These are phyloP conservation scores for Eufriesea mexicana DNA, from an alignment of 1,140 invertebrate genomes.

Conservation along the genomic window DNA sequence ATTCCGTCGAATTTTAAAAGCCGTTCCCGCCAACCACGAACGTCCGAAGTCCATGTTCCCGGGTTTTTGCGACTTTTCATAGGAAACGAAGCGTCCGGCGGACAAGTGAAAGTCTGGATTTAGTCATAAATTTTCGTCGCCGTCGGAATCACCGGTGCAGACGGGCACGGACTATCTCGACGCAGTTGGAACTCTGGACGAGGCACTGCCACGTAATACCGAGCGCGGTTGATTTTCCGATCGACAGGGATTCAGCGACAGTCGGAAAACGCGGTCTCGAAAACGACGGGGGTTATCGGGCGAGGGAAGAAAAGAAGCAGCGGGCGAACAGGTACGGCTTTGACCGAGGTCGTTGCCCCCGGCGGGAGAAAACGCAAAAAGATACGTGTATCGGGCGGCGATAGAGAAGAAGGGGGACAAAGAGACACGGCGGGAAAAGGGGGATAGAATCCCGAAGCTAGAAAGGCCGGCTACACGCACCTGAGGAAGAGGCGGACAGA, in stretches of 20 bases:
- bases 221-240: too few relatives aligned
- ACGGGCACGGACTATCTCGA: too few relatives aligned
- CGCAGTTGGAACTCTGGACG: too few relatives aligned
- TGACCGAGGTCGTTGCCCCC: slow-evolving; percentile 53
- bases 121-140: too few relatives aligned
- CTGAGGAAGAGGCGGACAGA: slow-evolving; percentile 38
- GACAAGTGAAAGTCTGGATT: too few relatives aligned
- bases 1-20: neutral
- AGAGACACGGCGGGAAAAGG: slow-evolving; percentile 59
- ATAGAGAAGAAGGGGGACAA: slow-evolving; percentile 58
- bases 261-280: too few relatives aligned
- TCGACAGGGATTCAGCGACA: too few relatives aligned
- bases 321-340: neutral
- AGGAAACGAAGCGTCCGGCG: too few relatives aligned
- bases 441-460: slow-evolving; percentile 67
- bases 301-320: neutral
- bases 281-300: neutral
- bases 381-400: slow-evolving; percentile 55
- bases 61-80: too few relatives aligned
- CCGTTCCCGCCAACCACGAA: neutral
- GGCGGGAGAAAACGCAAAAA: slow-evolving; percentile 61
- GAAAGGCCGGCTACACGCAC: slow-evolving; percentile 59
- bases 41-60: neutral
- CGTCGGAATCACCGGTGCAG: too few relatives aligned
- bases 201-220: too few relatives aligned